These are phyloP conservation scores for Leucophenga montana DNA, from an alignment of 2,888 invertebrate species.

Conservation along the genomic window DNA sequence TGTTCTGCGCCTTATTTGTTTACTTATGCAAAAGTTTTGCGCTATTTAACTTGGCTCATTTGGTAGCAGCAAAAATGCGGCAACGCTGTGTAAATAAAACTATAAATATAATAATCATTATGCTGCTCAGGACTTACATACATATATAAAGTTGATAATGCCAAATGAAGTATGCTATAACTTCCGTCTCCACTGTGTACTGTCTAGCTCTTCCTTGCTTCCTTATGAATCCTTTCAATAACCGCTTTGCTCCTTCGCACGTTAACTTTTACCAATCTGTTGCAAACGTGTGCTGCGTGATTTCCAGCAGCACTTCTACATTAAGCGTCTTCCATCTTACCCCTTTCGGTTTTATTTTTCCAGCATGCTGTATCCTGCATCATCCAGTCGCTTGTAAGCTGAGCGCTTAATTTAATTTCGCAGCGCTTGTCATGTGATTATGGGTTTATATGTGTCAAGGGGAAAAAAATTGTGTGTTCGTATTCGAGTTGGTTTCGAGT, in stretches of 20 bases:
- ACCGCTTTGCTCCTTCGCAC: background rate
- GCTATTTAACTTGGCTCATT: constrained; percentile 10
- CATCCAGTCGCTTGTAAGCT: constrained; percentile 36
- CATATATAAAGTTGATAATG: constrained; percentile 38
- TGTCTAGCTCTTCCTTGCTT: no score
- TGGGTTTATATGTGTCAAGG: constrained; percentile 40
- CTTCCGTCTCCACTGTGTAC: constrained; percentile 31
- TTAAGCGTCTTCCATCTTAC: no score
- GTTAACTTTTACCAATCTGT: constrained; percentile 8
- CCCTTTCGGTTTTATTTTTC: background rate
- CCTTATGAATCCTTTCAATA: background rate
- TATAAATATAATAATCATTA: constrained; percentile 51
- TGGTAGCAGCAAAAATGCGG: background rate
- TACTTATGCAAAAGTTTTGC: background rate
- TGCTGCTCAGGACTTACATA: constrained; percentile 9
- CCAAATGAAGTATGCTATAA: constrained; percentile 48
- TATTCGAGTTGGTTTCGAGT: no score
- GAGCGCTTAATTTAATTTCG: constrained; percentile 56
- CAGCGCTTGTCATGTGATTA: constrained; percentile 48
- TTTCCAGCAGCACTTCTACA: constrained; percentile 27
- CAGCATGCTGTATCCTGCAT: background rate
- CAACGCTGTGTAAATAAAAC: constrained; percentile 45
- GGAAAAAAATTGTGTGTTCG: constrained; percentile 12
- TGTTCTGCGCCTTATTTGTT: constrained; percentile 6
- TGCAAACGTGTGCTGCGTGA: constrained; percentile 54